phyloP scores from a whole-genome alignment of 2,797 vertebrate species.

The Urosaurus nigricauda region DNA sequence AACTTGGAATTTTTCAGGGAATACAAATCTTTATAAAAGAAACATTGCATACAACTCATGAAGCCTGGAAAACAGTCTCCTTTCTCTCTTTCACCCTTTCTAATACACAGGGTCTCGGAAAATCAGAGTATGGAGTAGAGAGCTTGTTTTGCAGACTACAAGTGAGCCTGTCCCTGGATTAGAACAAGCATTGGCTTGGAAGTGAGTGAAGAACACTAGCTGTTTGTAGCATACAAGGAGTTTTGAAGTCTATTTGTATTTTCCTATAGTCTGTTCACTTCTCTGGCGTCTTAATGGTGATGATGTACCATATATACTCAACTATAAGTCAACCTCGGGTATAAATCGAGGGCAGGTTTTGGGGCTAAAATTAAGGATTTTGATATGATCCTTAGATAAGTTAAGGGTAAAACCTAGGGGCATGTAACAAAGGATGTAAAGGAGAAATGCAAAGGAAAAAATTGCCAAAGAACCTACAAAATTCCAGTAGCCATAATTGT shows the following conservation, averaged over 20 bases:
- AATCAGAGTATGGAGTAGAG: slow-evolving; percentile 93
- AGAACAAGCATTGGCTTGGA: slow-evolving; percentile 93
- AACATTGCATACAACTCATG: background rate
- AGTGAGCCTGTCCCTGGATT: slow-evolving; percentile 90
- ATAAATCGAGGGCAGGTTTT: too few relatives aligned
- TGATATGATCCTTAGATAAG: too few relatives aligned
- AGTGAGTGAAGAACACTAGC: slow-evolving; percentile 81
- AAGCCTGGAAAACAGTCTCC: background rate
- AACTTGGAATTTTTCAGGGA: background rate
- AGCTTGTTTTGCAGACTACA: slow-evolving; percentile 93
- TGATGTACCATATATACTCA: background rate
- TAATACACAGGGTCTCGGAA: slow-evolving; percentile 83
- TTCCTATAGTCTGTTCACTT: background rate
- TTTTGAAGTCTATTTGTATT: background rate
- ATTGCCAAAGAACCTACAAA: too few relatives aligned
- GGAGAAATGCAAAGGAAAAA: too few relatives aligned
- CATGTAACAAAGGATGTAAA: too few relatives aligned
- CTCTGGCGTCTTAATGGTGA: background rate
- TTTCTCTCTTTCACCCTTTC: background rate
- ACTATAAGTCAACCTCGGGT: too few relatives aligned
- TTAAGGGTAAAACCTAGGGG: too few relatives aligned
- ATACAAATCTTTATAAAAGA: background rate
- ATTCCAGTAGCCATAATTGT: too few relatives aligned
- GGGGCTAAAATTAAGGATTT: too few relatives aligned
- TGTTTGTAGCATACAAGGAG: background rate